Percentiles rank a stretch among this genome's conserved stretches.
Conservation (phyloP, 2,888 invertebrate species). For the Harpagoxenus sublaevis region DNA sequence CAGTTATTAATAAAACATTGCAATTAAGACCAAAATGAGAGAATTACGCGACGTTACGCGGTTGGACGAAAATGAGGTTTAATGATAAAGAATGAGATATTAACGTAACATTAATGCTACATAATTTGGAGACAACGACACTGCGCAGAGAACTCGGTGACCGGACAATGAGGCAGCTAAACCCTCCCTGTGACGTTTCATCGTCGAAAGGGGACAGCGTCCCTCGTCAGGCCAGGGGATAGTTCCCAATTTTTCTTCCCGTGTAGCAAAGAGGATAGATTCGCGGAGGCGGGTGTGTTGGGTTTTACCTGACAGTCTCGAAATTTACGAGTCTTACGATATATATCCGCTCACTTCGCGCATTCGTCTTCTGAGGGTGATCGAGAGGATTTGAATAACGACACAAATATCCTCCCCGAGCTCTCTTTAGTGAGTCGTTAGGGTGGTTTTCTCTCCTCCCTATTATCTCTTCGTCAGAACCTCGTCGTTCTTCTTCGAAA, state of each 20-base stretch:
- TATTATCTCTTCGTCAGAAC: not conserved
- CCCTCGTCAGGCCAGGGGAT: conserved; percentile 3
- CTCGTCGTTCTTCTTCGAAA: not conserved
- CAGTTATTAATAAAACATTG: not conserved
- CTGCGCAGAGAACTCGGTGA: not conserved
- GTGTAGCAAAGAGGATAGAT: not conserved
- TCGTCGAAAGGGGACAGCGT: not conserved
- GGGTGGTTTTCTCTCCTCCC: not conserved
- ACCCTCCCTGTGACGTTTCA: not conserved
- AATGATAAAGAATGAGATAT: no score
- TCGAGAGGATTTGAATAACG: conserved; percentile 8
- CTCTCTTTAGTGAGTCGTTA: not conserved
- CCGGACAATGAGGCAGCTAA: not conserved
- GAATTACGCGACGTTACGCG: no score
- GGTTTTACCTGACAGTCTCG: conserved; percentile 20
- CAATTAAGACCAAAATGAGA: no score
- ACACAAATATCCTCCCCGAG: not conserved
- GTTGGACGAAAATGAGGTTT: no score
- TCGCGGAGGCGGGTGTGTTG: not conserved
- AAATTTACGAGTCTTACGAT: conserved; percentile 46
- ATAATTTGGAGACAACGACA: not conserved
- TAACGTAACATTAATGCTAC: conserved; percentile 23
- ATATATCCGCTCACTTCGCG: not conserved
- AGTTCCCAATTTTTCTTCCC: conserved; percentile 1
- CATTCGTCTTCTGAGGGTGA: not conserved